Evolutionary conservation across 2,888 invertebrate species (phyloP).

Genomic region (Frankliniella intonsa): DNA sequence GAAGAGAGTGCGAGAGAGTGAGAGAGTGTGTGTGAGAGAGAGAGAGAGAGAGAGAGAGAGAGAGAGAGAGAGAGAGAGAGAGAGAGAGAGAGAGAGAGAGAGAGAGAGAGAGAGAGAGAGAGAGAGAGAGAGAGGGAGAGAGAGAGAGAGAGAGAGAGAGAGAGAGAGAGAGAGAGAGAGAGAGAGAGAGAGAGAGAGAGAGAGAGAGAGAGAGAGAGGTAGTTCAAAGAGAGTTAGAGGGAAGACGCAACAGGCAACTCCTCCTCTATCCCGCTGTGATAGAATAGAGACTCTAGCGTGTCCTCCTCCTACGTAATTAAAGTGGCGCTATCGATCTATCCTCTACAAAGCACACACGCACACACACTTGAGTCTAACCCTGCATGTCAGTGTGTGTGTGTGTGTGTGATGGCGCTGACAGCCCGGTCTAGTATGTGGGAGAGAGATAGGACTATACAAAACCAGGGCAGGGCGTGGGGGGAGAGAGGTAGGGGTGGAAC

Average conservation of each 20-base stretch:
- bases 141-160: conserved; percentile 2
- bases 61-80: not conserved
- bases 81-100: not conserved
- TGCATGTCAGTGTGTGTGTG: not conserved
- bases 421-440: too few relatives aligned
- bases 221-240: not conserved
- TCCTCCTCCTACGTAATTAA: too few relatives aligned
- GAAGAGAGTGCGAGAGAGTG: not conserved
- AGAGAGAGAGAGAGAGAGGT: conserved; percentile 8
- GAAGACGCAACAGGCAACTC: too few relatives aligned
- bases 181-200: conserved; percentile 17
- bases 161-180: conserved; percentile 10
- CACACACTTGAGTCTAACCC: not conserved
- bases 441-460: not conserved
- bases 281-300: too few relatives aligned
- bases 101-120: conserved; percentile 10
- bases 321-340: too few relatives aligned
- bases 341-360: not conserved
- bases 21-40: not conserved
- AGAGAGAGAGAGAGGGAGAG: not conserved
- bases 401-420: not conserved
- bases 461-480: not conserved
- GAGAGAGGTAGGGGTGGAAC: not conserved
- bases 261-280: too few relatives aligned
- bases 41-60: conserved; percentile 3